Conservation (phyloP, 2,888 invertebrate genomes). For the Pammene aurita region DNA sequence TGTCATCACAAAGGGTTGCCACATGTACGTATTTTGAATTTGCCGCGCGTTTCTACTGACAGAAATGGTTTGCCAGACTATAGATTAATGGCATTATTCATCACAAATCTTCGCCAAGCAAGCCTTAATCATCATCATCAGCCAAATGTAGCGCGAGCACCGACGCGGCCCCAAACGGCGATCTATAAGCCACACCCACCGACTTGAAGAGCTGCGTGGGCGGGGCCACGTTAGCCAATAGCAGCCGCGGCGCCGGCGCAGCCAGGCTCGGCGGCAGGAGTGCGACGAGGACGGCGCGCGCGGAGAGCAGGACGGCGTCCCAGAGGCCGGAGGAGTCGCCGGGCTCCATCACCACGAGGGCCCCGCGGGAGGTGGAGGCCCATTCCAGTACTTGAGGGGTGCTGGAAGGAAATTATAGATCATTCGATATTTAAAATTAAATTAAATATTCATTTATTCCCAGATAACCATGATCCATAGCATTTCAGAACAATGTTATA, state of each 20-base stretch:
- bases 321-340: neutral
- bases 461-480: too few species aligned
- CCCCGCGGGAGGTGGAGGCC: conserved; percentile 27
- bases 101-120: neutral
- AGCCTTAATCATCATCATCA: conserved; percentile 47
- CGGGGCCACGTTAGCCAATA: conserved; percentile 93
- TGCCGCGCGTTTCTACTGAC: too few species aligned
- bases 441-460: too few species aligned
- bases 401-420: neutral
- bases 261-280: conserved; percentile 54
- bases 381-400: conserved; percentile 8
- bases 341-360: conserved; percentile 48
- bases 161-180: conserved; percentile 86
- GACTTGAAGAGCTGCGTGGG: conserved; percentile 88
- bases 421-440: too few species aligned
- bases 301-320: conserved; percentile 28
- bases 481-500: too few species aligned
- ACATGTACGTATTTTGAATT: too few species aligned
- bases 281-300: conserved; percentile 56
- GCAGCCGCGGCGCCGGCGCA: conserved; percentile 82
- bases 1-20: too few species aligned
- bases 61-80: too few species aligned
- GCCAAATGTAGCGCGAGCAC: conserved; percentile 72
- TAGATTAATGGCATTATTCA: too few species aligned
- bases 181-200: conserved; percentile 90